A percentile compares a stretch with the other conserved stretches of the same genome.
phyloP scores from a whole-genome alignment of 1,140 invertebrate species.

The Macrobrachium rosenbergii region DNA sequence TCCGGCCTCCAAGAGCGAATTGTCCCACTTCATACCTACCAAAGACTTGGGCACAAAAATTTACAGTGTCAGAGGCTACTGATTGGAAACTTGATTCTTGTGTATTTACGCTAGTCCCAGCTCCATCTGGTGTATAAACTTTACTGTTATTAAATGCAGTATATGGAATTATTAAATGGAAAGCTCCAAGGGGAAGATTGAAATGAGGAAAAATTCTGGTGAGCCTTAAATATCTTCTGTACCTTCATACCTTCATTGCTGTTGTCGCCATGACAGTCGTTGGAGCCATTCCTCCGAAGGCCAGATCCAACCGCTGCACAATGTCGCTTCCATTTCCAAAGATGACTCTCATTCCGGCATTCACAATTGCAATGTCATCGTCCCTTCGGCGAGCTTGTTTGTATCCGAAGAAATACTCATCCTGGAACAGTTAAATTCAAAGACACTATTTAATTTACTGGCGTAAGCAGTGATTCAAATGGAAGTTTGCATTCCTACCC shows the following conservation, averaged over 20 bases:
- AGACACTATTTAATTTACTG: background rate
- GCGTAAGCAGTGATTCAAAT: background rate
- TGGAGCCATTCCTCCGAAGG: conserved; percentile 93
- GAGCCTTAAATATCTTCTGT: background rate
- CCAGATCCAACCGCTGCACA: conserved; percentile 67
- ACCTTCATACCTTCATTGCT: conserved; percentile 75
- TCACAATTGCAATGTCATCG: conserved; percentile 97
- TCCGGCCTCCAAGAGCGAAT: conserved; percentile 78
- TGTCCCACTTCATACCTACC: conserved; percentile 76
- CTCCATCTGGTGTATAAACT: too few species aligned
- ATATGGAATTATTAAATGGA: background rate
- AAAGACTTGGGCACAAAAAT: conserved; percentile 14
- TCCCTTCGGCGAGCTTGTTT: conserved; percentile 93
- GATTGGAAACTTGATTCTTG: conserved; percentile 16
- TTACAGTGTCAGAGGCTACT: background rate
- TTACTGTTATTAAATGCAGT: too few species aligned
- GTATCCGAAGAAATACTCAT: conserved; percentile 87
- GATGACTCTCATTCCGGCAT: conserved; percentile 80
- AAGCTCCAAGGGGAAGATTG: background rate
- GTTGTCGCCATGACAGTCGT: conserved; percentile 83
- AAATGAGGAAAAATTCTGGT: conserved; percentile 8
- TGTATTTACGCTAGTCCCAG: background rate
- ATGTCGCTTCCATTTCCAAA: conserved; percentile 67
- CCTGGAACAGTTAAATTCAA: background rate
- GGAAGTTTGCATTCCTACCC: background rate